Evolutionary conservation across 2,113 vertebrate genomes (phyloP).

Genomic region (Sinocyclocheilus anshuiensis): DNA sequence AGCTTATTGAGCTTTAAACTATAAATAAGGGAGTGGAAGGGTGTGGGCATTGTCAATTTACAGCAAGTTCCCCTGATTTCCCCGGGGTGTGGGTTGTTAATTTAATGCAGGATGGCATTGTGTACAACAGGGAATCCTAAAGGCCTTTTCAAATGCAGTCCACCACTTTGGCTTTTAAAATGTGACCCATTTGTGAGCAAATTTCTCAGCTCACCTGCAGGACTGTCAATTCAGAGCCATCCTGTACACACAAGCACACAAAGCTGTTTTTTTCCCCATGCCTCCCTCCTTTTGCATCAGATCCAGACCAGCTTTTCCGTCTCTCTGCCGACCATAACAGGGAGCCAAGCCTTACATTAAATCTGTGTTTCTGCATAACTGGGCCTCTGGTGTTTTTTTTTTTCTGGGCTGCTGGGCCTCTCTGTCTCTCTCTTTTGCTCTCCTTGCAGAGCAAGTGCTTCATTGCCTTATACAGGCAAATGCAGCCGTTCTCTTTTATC

Average conservation of each 20-base stretch:
- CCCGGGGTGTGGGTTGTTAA: constrained; percentile 66
- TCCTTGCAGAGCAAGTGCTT: constrained; percentile 63
- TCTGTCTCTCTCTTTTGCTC: constrained; percentile 58
- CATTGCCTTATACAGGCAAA: constrained; percentile 60
- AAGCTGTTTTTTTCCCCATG: background rate
- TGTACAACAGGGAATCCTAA: constrained; percentile 55
- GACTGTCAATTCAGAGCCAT: background rate
- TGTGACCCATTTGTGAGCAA: background rate
- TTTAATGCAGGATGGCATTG: constrained; percentile 66
- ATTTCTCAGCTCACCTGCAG: constrained; percentile 1
- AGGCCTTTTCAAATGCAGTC: constrained; percentile 18
- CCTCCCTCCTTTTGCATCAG: constrained; percentile 39
- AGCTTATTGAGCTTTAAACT: constrained; percentile 63
- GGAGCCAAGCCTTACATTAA: constrained; percentile 79
- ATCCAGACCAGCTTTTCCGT: constrained; percentile 78
- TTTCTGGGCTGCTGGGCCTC: constrained; percentile 64
- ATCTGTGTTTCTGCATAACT: constrained; percentile 80
- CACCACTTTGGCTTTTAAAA: background rate
- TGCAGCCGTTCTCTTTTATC: constrained; percentile 38
- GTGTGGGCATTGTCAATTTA: constrained; percentile 60
- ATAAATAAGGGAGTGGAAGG: constrained; percentile 58
- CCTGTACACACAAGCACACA: background rate
- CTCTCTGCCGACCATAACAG: constrained; percentile 69
- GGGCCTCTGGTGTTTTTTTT: constrained; percentile 66
- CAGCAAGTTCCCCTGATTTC: constrained; percentile 69